Conservation (phyloP, 1,140 invertebrate genomes). For the fruit fly (Drosophila melanogaster) region DNA sequence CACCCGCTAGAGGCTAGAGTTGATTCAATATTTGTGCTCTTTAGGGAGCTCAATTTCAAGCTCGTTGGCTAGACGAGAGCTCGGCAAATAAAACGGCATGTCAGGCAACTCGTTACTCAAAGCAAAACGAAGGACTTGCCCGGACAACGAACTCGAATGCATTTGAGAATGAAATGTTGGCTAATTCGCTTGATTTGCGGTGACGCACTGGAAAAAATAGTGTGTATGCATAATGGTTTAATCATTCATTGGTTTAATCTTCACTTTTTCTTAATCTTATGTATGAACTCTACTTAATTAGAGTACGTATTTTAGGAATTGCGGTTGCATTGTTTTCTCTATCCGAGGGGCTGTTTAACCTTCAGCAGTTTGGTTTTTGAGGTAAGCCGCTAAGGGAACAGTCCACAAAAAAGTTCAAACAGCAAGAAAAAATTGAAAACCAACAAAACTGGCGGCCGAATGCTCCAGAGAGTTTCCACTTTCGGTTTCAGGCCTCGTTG, state of each 20-base stretch:
- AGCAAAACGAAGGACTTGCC: slow-evolving; percentile 67
- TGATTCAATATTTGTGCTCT: slow-evolving; percentile 47
- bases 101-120: slow-evolving; percentile 19
- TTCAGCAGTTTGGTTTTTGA: slow-evolving; percentile 4
- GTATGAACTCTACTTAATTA: not conserved
- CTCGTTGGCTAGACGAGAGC: slow-evolving; percentile 50
- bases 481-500: slow-evolving; percentile 69
- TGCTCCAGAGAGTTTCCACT: slow-evolving; percentile 75
- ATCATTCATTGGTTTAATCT: too few relatives aligned
- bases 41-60: slow-evolving; percentile 66
- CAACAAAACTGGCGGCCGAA: slow-evolving; percentile 23
- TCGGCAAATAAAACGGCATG: slow-evolving; percentile 31
- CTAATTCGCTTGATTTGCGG: slow-evolving; percentile 71
- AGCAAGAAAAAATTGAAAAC: slow-evolving; percentile 15
- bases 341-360: slow-evolving; percentile 1
- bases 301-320: slow-evolving; percentile 1
- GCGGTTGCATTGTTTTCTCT: not conserved
- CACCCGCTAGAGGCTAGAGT: slow-evolving; percentile 37
- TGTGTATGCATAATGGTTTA: not conserved
- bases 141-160: slow-evolving; percentile 65
- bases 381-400: slow-evolving; percentile 34
- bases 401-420: slow-evolving; percentile 14
- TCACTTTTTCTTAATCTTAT: not conserved
- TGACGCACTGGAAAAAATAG: slow-evolving; percentile 25
- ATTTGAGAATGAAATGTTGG: slow-evolving; percentile 60